phyloP scores from a whole-genome alignment of 2,113 vertebrate genomes.

The Paralichthys olivaceus region DNA sequence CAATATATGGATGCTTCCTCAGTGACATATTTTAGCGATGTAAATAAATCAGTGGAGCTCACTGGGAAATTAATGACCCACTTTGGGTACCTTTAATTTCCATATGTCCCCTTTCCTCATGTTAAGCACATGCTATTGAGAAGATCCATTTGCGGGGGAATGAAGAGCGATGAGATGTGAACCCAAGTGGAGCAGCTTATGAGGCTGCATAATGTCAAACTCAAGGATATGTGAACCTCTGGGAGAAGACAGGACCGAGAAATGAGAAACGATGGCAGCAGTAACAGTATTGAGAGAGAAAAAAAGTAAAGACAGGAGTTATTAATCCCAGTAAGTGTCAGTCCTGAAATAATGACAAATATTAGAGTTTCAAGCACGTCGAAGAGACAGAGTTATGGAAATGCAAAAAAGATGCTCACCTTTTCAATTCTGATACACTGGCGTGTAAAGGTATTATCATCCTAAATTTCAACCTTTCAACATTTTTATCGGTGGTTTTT shows the following conservation, averaged over 20 bases:
- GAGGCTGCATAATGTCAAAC: constrained; percentile 18
- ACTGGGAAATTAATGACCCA: constrained; percentile 57
- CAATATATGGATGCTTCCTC: constrained; percentile 47
- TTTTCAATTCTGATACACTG: constrained; percentile 22
- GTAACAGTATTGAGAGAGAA: not conserved
- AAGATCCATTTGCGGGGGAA: constrained; percentile 3
- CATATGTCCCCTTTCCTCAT: constrained; percentile 57
- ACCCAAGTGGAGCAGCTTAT: constrained; percentile 20
- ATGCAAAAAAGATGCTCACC: constrained; percentile 20
- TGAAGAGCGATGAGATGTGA: constrained; percentile 5
- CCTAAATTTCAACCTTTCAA: constrained; percentile 14
- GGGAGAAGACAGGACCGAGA: not conserved
- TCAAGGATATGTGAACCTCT: constrained; percentile 35
- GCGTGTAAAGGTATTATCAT: constrained; percentile 4
- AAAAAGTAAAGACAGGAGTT: not conserved
- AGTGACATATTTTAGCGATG: constrained; percentile 45
- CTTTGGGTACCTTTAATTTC: constrained; percentile 63
- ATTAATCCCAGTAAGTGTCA: constrained; percentile 26
- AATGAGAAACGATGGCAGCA: not conserved
- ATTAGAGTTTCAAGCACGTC: constrained; percentile 15
- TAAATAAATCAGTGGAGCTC: constrained; percentile 60
- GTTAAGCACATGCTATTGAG: constrained; percentile 31
- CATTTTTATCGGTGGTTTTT: not conserved
- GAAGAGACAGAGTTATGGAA: constrained; percentile 20
- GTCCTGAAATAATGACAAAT: constrained; percentile 14